These are phyloP conservation scores for Nycteola revayana DNA, from an alignment of 2,888 invertebrate species.

Conservation along the genomic window DNA sequence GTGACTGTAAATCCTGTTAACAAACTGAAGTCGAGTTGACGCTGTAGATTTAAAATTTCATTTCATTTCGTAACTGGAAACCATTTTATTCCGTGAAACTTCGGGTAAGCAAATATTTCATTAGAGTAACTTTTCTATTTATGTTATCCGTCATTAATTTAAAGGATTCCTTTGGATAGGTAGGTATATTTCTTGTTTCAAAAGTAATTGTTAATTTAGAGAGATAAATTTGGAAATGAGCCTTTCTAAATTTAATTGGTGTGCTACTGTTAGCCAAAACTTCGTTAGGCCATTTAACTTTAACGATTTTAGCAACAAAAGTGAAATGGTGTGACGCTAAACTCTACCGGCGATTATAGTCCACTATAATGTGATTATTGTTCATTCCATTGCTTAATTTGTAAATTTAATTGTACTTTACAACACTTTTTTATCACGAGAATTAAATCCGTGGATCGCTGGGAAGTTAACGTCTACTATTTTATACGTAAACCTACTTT, in stretches of 20 bases:
- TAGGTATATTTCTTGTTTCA: constrained; percentile 13
- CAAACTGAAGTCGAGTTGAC: constrained; percentile 34
- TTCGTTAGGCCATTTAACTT: no score
- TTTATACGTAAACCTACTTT: no score
- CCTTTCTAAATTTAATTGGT: neutral
- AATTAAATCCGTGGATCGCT: no score
- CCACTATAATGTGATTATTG: no score
- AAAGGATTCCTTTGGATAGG: constrained; percentile 20
- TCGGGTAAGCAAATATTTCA: constrained; percentile 52
- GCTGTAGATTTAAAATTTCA: constrained; percentile 41
- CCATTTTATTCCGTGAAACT: constrained; percentile 34
- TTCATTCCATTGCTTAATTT: no score
- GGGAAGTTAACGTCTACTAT: no score
- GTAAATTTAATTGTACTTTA: no score
- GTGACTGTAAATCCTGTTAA: constrained; percentile 35
- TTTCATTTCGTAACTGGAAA: constrained; percentile 42
- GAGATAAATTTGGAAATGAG: constrained; percentile 12
- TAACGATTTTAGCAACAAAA: no score
- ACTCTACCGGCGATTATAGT: no score
- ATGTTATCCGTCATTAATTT: constrained; percentile 35
- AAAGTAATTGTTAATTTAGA: constrained; percentile 23
- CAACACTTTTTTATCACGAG: no score
- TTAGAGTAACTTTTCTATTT: constrained; percentile 44
- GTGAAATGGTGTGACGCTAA: no score
- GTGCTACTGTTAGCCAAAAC: no score